Evolutionary conservation across 2,113 vertebrate species (phyloP), one percentile per base, ranked within the genome.

Genomic region (Nothoprocta perdicaria): DNA sequence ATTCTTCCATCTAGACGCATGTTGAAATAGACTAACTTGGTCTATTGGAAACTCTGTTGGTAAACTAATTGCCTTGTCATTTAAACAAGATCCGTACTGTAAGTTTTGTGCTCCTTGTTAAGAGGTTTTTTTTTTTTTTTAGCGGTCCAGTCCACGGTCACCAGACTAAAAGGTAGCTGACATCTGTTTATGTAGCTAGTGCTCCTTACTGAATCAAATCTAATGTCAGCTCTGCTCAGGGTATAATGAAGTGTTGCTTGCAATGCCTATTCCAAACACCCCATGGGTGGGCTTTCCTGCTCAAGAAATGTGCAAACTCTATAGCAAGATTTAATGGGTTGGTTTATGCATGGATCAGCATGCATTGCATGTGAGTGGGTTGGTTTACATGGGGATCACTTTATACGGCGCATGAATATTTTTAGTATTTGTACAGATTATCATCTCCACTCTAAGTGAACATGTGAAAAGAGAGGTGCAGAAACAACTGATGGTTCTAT

Each of bases 161-260:
- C 40, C 61, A 86, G 91, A 94, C 68, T 76, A 92, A 93, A 88
- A 3, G 92, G 72, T 65, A 80, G n/a, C 9, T 94, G 91, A 72
- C 68, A 80, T 89, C 82, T 94, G 69, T 79, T 94, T 88, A 88
- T 92, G 91, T 91, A 93, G 89, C 87, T 80, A 76, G 66, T 23
- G 40, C 11, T 91, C 82, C 82, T 94, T 88, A 73, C 33, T 23
- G 84, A 95, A 78, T 75, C 52, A 89, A 86, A 68, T 65, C 76
- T 82, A 89, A 24, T 50, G 85, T 86, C 91, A 92, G 80, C 65
- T 57, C 66, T 88, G 80, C 10, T 84, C 58, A 43, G 40, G 53
- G 76, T 93, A 92, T 92, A 91, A 85, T 87, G 71, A 94, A 92
- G 57, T 53, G n/a, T 40, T 35, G 79, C 65, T 93, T 93, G 80